Conservation (phyloP, 1,140 invertebrate species). For the Apis mellifera region Amel_HAv3.1 CM009938.2:4721501-4722000, state of each 20-base stretch:
- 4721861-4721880: slow-evolving; percentile 4
- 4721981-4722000: slow-evolving; percentile 3
- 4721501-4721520: too few relatives aligned
- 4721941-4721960: slow-evolving; percentile 51
- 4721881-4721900: slow-evolving; percentile 41
- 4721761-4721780: slow-evolving; percentile 37
- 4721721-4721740: neutral
- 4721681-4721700: too few relatives aligned
- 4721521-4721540: too few relatives aligned
- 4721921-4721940: slow-evolving; percentile 53
- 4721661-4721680: too few relatives aligned
- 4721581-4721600: too few relatives aligned
- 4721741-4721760: slow-evolving; percentile 9
- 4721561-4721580: too few relatives aligned
- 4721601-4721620: too few relatives aligned
- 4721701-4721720: too few relatives aligned
- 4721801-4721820: slow-evolving; percentile 60
- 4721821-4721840: slow-evolving; percentile 50
- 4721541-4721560: too few relatives aligned
- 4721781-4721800: slow-evolving; percentile 51
- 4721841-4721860: slow-evolving; percentile 53
- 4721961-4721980: slow-evolving; percentile 46
- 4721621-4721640: too few relatives aligned
- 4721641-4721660: too few relatives aligned
- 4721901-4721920: slow-evolving; percentile 60